A percentile compares a stretch with the other conserved stretches of the same genome.
Conservation (phyloP, 2,797 vertebrate species). For the Chanos chanos region DNA sequence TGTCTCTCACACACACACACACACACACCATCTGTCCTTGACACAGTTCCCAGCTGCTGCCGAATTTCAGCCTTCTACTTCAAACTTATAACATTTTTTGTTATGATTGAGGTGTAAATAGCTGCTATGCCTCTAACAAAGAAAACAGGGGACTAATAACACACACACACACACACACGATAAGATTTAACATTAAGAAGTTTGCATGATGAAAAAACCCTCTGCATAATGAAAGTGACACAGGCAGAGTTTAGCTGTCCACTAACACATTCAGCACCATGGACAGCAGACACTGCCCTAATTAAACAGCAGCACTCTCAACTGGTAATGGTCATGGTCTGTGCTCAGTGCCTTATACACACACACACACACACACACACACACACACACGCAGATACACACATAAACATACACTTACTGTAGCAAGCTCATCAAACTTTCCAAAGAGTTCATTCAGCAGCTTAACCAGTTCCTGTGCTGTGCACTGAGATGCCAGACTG, state of each 20-base stretch:
- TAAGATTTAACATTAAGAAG: not conserved
- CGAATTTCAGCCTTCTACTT: slow-evolving; percentile 16
- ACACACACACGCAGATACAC: slow-evolving; percentile 1
- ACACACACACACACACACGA: too few species aligned
- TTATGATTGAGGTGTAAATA: not conserved
- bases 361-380: slow-evolving; percentile 6
- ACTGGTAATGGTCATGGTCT: too few species aligned
- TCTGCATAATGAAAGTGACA: not conserved
- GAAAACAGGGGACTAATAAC: not conserved
- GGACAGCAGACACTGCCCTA: slow-evolving; percentile 13
- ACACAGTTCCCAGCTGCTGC: slow-evolving; percentile 29
- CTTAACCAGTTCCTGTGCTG: slow-evolving; percentile 96
- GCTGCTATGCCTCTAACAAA: too few species aligned
- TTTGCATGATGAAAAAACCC: too few species aligned
- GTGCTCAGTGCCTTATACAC: too few species aligned
- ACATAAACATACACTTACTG: slow-evolving; percentile 74
- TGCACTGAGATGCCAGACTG: slow-evolving; percentile 94
- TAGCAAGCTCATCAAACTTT: slow-evolving; percentile 94
- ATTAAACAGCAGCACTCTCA: not conserved
- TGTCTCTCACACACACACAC: slow-evolving; percentile 9
- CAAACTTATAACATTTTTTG: not conserved
- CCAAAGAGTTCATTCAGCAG: slow-evolving; percentile 96
- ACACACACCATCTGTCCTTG: slow-evolving; percentile 30
- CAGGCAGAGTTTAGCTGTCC: not conserved
- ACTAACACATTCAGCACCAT: slow-evolving; percentile 9